Conservation (phyloP, 2,797 vertebrate genomes). For the Pelodytes ibericus region DNA sequence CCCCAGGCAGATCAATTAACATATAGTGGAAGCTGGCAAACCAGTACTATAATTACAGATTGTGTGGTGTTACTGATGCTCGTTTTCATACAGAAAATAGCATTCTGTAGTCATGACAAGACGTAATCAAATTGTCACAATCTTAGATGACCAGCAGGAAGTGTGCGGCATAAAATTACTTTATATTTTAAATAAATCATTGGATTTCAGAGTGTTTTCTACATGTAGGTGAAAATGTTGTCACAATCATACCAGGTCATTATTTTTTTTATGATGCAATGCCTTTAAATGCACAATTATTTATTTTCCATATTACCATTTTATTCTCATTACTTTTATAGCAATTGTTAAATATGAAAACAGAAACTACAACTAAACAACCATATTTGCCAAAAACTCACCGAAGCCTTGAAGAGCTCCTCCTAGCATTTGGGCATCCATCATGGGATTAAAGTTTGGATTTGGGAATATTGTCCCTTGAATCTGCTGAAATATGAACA, state of each 20-base stretch:
- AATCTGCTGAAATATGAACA: conserved; percentile 56
- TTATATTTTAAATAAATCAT: too few relatives aligned
- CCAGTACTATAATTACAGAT: not conserved
- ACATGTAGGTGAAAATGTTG: not conserved
- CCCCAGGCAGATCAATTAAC: not conserved
- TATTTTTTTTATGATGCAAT: not conserved
- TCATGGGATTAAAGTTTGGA: conserved; percentile 70
- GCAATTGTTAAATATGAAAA: too few relatives aligned
- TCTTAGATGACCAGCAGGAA: not conserved
- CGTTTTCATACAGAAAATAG: not conserved
- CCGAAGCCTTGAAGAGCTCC: conserved; percentile 74
- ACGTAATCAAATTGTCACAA: not conserved
- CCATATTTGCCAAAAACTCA: conserved; percentile 57
- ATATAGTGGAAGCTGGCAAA: not conserved
- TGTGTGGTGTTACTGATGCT: not conserved
- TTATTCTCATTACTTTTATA: too few relatives aligned
- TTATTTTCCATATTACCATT: too few relatives aligned
- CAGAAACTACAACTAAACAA: not conserved
- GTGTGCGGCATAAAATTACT: not conserved
- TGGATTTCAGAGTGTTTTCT: not conserved
- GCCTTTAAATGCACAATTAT: too few relatives aligned
- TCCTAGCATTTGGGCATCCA: conserved; percentile 72
- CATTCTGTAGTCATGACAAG: not conserved
- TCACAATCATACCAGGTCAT: not conserved
- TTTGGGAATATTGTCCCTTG: conserved; percentile 74